These are phyloP conservation scores for Machimus rusticus DNA, from an alignment of 2,888 invertebrate genomes.

Conservation along the genomic window DNA sequence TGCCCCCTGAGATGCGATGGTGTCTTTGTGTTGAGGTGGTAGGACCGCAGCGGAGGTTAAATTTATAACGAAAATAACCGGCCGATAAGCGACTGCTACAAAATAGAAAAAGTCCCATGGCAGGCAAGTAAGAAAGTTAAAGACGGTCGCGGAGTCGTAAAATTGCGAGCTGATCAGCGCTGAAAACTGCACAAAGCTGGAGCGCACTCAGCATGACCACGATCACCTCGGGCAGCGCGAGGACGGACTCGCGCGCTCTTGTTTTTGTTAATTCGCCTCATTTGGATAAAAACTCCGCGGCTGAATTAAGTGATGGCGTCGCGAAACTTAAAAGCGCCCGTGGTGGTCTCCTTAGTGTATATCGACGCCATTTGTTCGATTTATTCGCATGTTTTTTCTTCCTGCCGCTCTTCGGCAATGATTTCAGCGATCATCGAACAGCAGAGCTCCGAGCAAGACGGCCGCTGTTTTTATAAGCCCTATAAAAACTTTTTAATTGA, in stretches of 20 bases:
- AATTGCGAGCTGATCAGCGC: conserved; percentile 14
- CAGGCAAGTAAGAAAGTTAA: conserved; percentile 13
- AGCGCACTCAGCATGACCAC: conserved; percentile 21
- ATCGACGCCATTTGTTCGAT: conserved; percentile 36
- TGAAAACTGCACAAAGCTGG: background rate
- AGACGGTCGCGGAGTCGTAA: background rate
- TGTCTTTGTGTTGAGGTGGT: background rate
- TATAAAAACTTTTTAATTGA: conserved; percentile 17
- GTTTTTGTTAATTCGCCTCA: background rate
- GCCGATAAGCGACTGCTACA: background rate
- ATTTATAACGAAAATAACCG: conserved; percentile 17
- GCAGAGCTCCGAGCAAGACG: background rate
- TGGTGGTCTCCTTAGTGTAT: conserved; percentile 30
- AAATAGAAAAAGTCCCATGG: background rate
- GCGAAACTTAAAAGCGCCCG: conserved; percentile 41
- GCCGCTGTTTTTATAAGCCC: background rate
- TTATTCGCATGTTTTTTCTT: background rate
- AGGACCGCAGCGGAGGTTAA: background rate
- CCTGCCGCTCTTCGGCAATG: background rate
- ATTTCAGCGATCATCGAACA: background rate
- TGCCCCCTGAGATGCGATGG: background rate
- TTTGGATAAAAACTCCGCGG: background rate
- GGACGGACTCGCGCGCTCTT: background rate
- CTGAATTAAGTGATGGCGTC: conserved; percentile 36
- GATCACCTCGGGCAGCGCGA: background rate